phyloP scores from a whole-genome alignment of 1,140 invertebrate species.

The Drosophila lini region DNA sequence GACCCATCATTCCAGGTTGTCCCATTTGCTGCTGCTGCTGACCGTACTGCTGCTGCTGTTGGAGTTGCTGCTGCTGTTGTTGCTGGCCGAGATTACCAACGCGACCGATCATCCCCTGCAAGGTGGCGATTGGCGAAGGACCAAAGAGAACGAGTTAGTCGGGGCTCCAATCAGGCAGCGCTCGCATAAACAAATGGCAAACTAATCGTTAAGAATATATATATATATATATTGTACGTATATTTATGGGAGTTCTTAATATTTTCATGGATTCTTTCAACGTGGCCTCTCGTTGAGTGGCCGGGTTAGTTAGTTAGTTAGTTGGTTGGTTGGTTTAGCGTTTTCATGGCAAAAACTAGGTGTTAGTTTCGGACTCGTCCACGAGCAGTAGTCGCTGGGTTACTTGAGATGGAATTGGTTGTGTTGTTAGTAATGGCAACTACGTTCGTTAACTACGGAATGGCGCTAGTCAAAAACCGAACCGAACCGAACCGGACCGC shows the following conservation, averaged over 20 bases:
- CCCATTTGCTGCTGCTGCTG: slow-evolving; percentile 82
- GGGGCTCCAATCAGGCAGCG: slow-evolving; percentile 37
- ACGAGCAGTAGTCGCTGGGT: slow-evolving; percentile 45
- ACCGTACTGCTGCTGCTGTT: slow-evolving; percentile 81
- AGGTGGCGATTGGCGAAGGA: slow-evolving; percentile 65
- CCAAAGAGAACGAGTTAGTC: slow-evolving; percentile 66
- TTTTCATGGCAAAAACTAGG: slow-evolving; percentile 23
- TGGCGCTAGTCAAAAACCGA: slow-evolving; percentile 33
- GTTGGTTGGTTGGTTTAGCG: slow-evolving; percentile 46
- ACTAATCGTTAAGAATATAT: slow-evolving; percentile 69
- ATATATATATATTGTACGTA: slow-evolving; percentile 47
- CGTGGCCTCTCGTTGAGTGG: slow-evolving; percentile 24
- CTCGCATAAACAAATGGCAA: slow-evolving; percentile 63
- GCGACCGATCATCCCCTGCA: slow-evolving; percentile 87
- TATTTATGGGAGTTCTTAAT: slow-evolving; percentile 46
- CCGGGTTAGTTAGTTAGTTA: slow-evolving; percentile 33
- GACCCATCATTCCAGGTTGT: slow-evolving; percentile 68
- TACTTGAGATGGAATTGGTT: slow-evolving; percentile 33
- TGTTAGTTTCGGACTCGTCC: slow-evolving; percentile 44
- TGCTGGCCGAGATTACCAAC: slow-evolving; percentile 87
- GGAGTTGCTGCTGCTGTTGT: slow-evolving; percentile 83
- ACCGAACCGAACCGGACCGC: slow-evolving; percentile 11
- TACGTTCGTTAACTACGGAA: slow-evolving; percentile 38
- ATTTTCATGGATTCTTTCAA: slow-evolving; percentile 35
- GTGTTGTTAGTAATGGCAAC: slow-evolving; percentile 54